These are phyloP conservation scores for Taxidea taxus DNA, from an alignment of 2,113 vertebrate species.

Conservation along the genomic window DNA sequence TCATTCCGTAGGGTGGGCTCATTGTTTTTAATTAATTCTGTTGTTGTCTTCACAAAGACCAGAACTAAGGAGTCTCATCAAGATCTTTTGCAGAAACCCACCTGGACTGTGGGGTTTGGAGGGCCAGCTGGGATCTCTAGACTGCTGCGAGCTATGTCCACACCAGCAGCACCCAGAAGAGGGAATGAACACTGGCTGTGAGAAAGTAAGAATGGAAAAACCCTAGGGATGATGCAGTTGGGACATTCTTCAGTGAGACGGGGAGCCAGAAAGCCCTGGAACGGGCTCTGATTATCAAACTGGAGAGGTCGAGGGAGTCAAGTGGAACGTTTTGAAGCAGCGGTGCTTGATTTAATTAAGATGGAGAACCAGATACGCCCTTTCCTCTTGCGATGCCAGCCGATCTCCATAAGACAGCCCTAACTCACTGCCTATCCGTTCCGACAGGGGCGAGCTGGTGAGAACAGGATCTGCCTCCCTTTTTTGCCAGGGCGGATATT, in stretches of 20 bases:
- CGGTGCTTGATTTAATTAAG: background rate
- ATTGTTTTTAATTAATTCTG: background rate
- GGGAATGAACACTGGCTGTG: background rate
- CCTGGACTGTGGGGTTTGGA: background rate
- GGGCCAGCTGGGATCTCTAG: background rate
- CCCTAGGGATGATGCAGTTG: background rate
- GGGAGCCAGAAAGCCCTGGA: background rate
- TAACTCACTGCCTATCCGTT: background rate
- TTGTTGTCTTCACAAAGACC: background rate
- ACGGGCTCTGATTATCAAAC: background rate
- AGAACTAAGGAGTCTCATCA: background rate
- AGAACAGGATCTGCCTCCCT: background rate
- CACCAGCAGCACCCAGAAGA: background rate
- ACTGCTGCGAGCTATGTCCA: background rate
- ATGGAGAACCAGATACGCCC: background rate
- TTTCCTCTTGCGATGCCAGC: background rate
- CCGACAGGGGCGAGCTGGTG: rapidly evolving
- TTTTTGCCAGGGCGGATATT: background rate
- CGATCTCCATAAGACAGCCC: background rate
- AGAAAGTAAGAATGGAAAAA: background rate
- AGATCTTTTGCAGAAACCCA: background rate
- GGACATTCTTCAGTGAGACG: background rate
- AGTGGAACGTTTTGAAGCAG: background rate
- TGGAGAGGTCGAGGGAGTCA: background rate
- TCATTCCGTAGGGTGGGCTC: background rate